Conservation (phyloP, 2,888 invertebrate genomes). For the Phymatocera aterrima region DNA sequence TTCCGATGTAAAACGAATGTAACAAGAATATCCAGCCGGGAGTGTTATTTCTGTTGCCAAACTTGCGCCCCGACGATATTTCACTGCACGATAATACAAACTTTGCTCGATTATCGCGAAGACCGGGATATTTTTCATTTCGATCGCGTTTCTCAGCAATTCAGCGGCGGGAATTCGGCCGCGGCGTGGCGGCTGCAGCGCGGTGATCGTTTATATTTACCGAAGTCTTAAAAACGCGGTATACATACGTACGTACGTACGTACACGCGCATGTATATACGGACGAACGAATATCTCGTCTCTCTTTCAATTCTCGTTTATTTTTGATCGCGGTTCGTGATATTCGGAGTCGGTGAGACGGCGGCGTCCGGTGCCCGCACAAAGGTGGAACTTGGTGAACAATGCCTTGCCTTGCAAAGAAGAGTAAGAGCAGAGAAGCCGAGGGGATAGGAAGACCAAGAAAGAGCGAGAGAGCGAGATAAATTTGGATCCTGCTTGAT, state of each 20-base stretch:
- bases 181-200: too few species aligned
- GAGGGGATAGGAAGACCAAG: slow-evolving; percentile 40
- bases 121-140: too few species aligned
- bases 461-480: slow-evolving; percentile 44
- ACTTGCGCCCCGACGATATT: too few species aligned
- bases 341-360: slow-evolving; percentile 52
- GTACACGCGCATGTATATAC: too few species aligned
- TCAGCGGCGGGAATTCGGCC: too few species aligned
- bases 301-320: slow-evolving; percentile 55
- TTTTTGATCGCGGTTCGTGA: slow-evolving; percentile 42
- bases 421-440: slow-evolving; percentile 45
- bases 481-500: slow-evolving; percentile 58
- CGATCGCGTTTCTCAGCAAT: too few species aligned
- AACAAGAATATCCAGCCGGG: too few species aligned
- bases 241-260: not conserved
- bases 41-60: too few species aligned
- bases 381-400: slow-evolving; percentile 67
- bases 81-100: too few species aligned
- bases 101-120: too few species aligned
- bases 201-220: too few species aligned
- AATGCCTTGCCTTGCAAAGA: slow-evolving; percentile 57
- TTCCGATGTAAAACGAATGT: too few species aligned
- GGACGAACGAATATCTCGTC: slow-evolving; percentile 48
- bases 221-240: not conserved
- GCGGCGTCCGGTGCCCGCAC: slow-evolving; percentile 62